phyloP scores from a whole-genome alignment of 1,140 invertebrate species.

The Hylaeus anthracinus region DNA sequence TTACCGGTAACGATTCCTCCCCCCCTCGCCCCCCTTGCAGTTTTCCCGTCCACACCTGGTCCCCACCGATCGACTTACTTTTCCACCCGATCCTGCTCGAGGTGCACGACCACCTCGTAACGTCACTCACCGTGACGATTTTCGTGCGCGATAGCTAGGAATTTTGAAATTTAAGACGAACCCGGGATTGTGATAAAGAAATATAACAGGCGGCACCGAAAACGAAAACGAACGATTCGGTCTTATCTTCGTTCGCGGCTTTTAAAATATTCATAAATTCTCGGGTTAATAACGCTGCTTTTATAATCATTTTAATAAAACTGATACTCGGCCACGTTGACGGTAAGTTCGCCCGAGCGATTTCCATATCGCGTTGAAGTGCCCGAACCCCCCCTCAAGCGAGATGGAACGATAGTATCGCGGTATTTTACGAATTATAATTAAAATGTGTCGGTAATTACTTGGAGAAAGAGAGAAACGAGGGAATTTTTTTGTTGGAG shows the following conservation, averaged over 20 bases:
- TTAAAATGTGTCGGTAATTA: constrained; percentile 33
- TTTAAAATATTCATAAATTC: constrained; percentile 48
- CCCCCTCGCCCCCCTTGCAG: too few species aligned
- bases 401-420: neutral
- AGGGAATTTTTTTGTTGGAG: neutral
- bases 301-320: constrained; percentile 49
- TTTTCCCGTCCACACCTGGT: neutral
- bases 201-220: neutral
- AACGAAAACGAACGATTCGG: constrained; percentile 25
- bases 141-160: constrained; percentile 26
- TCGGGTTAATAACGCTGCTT: constrained; percentile 38
- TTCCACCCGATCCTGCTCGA: neutral
- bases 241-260: constrained; percentile 8
- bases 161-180: constrained; percentile 21
- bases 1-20: constrained; percentile 53
- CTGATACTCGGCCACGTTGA: constrained; percentile 33
- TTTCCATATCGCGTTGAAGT: constrained; percentile 29
- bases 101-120: constrained; percentile 13
- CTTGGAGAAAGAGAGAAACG: neutral
- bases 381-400: neutral
- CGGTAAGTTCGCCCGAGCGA: constrained; percentile 24
- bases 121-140: constrained; percentile 36
- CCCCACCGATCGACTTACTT: neutral
- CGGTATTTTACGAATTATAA: constrained; percentile 34
- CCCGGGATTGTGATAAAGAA: neutral